Evolutionary conservation across 2,797 vertebrate species (phyloP), one percentile per base, ranked within the genome.

Genomic region (Bradypodion ventrale): DNA sequence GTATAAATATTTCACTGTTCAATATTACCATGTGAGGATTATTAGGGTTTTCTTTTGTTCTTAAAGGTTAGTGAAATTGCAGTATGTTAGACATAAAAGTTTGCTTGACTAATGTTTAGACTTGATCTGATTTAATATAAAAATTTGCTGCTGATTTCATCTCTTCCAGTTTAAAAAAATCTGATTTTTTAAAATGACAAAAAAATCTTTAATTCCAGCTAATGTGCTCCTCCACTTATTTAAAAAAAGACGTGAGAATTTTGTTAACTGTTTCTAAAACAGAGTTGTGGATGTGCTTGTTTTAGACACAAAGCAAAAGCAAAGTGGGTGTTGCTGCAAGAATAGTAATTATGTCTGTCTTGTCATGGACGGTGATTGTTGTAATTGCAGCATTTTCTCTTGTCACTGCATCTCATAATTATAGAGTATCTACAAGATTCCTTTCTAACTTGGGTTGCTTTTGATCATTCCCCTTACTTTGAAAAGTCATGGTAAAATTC

Each of bases 351-450:
- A 97, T 96, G 95, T 96, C 96, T 94, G 93, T 95, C 96, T 92
- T 93, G 94, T 94, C 93, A 91, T 93, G 92, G 93, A 94, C 95
- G 92, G 94, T 96, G 96, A 97, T 96, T 93, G 93, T 88, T 88
- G 94, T 97, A 98, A 98, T 97, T 97, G 97, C 94, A 94, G 94
- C 95, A 91, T 95, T 96, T 95, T 96, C 92, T 94, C 91, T 94
- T 95, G 92, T 96, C 96, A 94, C 90, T 89, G 94, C 95, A 94
- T 95, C 95, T 94, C 94, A 87, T 97, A 98, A 98, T 98, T 97
- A 97, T 94, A 96, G 95, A 92, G 93, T 94, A 94, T 91, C 95
- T 93, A 93, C 89, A 83, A 90, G 92, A 89, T 94, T 93, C 85
- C 92, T 79, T 89, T 93, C 92, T 92, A 93, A 94, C 89, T 95